phyloP scores from a whole-genome alignment of 2,797 vertebrate species.

The Thunnus albacares region DNA sequence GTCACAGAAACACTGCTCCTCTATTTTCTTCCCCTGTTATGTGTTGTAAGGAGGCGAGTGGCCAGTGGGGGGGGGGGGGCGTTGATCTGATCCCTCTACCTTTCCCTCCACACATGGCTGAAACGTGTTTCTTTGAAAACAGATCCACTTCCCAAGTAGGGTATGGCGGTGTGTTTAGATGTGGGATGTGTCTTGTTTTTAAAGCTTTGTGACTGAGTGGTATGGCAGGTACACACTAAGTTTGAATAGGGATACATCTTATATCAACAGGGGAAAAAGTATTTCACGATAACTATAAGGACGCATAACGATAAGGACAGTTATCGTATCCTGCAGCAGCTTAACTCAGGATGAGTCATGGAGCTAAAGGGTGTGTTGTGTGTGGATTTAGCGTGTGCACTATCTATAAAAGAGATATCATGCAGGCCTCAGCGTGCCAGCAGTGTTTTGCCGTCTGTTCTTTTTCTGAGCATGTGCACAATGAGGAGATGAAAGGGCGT shows the following conservation, averaged over 20 bases:
- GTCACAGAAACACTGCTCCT: slow-evolving; percentile 73
- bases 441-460: slow-evolving; percentile 64
- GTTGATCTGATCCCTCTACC: slow-evolving; percentile 53
- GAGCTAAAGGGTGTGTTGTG: slow-evolving; percentile 53
- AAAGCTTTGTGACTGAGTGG: slow-evolving; percentile 23
- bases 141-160: slow-evolving; percentile 28
- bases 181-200: slow-evolving; percentile 27
- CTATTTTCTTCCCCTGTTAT: slow-evolving; percentile 53
- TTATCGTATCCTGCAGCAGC: slow-evolving; percentile 45
- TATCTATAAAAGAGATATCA: slow-evolving; percentile 64
- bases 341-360: slow-evolving; percentile 56
- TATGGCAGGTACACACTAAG: not conserved
- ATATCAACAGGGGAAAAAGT: slow-evolving; percentile 19
- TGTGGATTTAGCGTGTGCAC: slow-evolving; percentile 26
- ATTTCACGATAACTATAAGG: slow-evolving; percentile 23
- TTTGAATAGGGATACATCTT: slow-evolving; percentile 28
- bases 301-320: not conserved
- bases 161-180: slow-evolving; percentile 18
- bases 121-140: slow-evolving; percentile 65
- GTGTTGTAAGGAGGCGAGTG: slow-evolving; percentile 32
- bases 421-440: slow-evolving; percentile 69
- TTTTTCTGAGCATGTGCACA: slow-evolving; percentile 59
- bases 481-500: slow-evolving; percentile 77
- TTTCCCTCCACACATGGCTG: slow-evolving; percentile 59
- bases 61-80: no score